Percentiles rank a stretch among this genome's conserved stretches.
Conservation (phyloP, 2,113 vertebrate genomes). For the Echinops telfairi region DNA sequence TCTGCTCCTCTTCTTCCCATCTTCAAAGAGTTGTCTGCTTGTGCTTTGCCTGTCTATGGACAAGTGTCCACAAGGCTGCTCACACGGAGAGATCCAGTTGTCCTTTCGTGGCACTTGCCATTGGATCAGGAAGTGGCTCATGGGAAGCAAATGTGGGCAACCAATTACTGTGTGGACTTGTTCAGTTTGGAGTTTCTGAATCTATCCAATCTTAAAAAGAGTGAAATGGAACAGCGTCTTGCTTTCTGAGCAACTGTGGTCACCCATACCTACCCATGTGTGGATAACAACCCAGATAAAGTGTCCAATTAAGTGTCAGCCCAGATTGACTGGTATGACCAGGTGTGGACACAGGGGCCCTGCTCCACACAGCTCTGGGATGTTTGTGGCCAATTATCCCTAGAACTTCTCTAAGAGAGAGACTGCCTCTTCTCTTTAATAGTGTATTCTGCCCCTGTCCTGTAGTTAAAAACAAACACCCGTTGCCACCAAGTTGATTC, state of each 20-base stretch:
- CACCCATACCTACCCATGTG: accelerated
- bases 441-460: too few relatives aligned
- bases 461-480: not conserved
- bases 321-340: not conserved
- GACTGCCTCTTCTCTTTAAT: accelerated
- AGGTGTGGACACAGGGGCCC: not conserved
- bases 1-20: not conserved
- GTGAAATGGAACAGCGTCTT: too few relatives aligned
- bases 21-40: not conserved
- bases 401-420: not conserved
- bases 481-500: not conserved
- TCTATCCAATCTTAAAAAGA: not conserved
- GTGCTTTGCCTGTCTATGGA: accelerated
- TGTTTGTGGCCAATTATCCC: not conserved
- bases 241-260: not conserved
- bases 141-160: not conserved
- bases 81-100: not conserved
- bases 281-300: too few relatives aligned
- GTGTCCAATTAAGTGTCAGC: too few relatives aligned
- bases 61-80: not conserved
- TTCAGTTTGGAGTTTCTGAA: not conserved
- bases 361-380: not conserved
- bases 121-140: not conserved
- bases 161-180: not conserved
- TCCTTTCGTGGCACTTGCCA: not conserved